phyloP scores from a whole-genome alignment of 2,797 vertebrate species.

The Sebastes taczanowskii region DNA sequence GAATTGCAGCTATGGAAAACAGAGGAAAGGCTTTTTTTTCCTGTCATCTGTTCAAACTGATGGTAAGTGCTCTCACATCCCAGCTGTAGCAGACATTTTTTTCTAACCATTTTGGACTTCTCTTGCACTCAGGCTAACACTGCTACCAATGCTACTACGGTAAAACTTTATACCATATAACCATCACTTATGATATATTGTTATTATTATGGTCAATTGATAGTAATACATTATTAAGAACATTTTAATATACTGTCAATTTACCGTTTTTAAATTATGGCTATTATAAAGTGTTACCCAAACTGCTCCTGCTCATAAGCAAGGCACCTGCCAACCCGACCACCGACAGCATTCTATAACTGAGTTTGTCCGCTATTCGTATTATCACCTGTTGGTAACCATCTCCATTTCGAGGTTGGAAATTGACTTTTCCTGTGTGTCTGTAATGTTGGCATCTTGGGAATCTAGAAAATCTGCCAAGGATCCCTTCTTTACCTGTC shows the following conservation, averaged over 20 bases:
- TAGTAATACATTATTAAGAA: too few species aligned
- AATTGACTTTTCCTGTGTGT: neutral
- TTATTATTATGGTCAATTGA: too few species aligned
- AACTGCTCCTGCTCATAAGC: neutral
- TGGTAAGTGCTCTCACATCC: conserved; percentile 27
- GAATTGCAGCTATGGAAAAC: conserved; percentile 29
- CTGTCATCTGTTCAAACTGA: conserved; percentile 28
- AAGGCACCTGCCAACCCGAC: neutral
- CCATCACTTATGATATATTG: too few species aligned
- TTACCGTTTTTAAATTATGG: too few species aligned
- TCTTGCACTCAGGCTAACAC: neutral
- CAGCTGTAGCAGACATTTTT: conserved; percentile 2
- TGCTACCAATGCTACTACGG: neutral
- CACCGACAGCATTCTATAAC: neutral
- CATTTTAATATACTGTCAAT: too few species aligned
- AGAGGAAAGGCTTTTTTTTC: conserved; percentile 2
- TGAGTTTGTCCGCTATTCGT: neutral
- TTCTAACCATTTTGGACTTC: neutral
- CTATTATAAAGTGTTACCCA: neutral
- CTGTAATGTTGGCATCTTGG: neutral
- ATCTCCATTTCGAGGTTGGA: neutral
- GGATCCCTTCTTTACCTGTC: neutral
- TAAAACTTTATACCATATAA: too few species aligned
- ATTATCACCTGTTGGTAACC: neutral
- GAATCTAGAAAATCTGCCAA: neutral